Evolutionary conservation across 2,113 vertebrate species (phyloP).

Genomic region (Caretta caretta): DNA sequence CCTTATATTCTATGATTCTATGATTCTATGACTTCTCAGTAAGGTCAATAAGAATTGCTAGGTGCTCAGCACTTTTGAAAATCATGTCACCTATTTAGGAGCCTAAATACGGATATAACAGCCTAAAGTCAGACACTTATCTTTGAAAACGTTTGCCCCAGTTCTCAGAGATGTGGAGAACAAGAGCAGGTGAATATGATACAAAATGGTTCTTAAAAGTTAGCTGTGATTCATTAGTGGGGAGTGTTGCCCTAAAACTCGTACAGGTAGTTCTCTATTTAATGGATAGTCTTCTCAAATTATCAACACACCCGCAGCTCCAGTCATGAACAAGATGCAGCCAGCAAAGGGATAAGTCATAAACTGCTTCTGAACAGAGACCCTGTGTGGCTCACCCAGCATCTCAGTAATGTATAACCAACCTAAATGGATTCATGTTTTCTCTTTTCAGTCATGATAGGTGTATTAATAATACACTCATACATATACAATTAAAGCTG

Average conservation of each 20-base stretch:
- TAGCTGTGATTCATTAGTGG: background rate
- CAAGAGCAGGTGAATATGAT: background rate
- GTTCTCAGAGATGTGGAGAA: background rate
- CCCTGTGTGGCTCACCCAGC: background rate
- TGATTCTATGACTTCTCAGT: background rate
- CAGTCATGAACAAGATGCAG: slow-evolving; percentile 45
- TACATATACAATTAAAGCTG: background rate
- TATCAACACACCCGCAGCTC: background rate
- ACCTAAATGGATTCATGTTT: slow-evolving; percentile 37
- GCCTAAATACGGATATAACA: background rate
- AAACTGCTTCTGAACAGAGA: background rate
- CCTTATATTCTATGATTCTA: too few species aligned
- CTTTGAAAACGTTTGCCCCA: background rate
- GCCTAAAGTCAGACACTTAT: background rate
- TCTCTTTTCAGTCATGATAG: background rate
- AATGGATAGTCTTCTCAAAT: background rate
- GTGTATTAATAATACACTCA: background rate
- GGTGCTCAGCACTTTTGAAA: background rate
- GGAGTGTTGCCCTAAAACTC: background rate
- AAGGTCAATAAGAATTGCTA: background rate
- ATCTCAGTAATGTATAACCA: slow-evolving; percentile 51
- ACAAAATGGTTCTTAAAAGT: background rate
- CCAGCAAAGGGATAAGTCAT: background rate
- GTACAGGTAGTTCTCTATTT: background rate
- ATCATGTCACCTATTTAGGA: background rate